Conservation (phyloP, 2,888 invertebrate genomes). For the Tipula unca region DNA sequence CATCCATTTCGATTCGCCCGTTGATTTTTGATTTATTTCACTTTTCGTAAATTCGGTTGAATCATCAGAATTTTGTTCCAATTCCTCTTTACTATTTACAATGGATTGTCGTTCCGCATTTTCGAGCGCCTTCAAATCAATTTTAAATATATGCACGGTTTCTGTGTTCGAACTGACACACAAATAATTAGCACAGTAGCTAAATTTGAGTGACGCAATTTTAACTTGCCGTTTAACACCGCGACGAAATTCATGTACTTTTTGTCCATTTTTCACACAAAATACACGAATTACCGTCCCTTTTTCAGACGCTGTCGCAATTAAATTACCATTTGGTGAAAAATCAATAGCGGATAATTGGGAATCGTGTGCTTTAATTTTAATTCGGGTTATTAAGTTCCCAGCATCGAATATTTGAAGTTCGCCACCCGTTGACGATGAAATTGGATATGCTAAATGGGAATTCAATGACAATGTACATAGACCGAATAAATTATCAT, state of each 20-base stretch:
- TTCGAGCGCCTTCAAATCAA: conserved; percentile 36
- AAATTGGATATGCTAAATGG: conserved; percentile 38
- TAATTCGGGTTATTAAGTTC: conserved; percentile 33
- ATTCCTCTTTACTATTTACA: conserved; percentile 21
- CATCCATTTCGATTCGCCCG: conserved; percentile 31
- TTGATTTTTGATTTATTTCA: conserved; percentile 15
- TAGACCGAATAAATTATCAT: conserved; percentile 37
- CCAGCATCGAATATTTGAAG: conserved; percentile 39
- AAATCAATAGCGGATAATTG: conserved; percentile 38
- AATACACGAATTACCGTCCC: conserved; percentile 43
- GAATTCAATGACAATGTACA: conserved; percentile 39
- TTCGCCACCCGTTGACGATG: conserved; percentile 33
- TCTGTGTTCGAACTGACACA: conserved; percentile 42
- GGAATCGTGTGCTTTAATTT: conserved; percentile 39
- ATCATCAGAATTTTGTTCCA: conserved; percentile 20
- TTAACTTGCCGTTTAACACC: conserved; percentile 40
- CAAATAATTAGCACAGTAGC: conserved; percentile 35
- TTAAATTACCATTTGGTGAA: conserved; percentile 37
- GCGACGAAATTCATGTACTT: conserved; percentile 40
- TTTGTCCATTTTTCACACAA: conserved; percentile 40
- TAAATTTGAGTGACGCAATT: conserved; percentile 40
- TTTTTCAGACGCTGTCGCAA: conserved; percentile 41
- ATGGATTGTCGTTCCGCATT: conserved; percentile 31
- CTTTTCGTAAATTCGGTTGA: conserved; percentile 8
- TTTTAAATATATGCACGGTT: conserved; percentile 41